Percentiles rank a stretch among this genome's conserved stretches.
phyloP scores from a whole-genome alignment of 2,888 invertebrate genomes.

The Quadroppia sp. region DNA sequence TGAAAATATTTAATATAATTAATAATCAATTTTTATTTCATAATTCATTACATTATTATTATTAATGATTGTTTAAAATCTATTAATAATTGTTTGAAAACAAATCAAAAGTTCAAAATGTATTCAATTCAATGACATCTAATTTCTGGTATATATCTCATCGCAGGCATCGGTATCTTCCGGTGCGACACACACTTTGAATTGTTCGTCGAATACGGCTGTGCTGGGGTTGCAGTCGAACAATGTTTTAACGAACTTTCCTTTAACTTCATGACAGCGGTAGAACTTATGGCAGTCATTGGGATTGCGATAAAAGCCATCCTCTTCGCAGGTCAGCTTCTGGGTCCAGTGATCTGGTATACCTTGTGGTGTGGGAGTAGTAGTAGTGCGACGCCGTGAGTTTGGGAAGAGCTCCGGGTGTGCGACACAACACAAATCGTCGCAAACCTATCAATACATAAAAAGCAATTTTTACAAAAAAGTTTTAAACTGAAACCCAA shows the following conservation, averaged over 20 bases:
- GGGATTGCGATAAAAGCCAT: constrained; percentile 39
- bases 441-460: constrained; percentile 26
- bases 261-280: constrained; percentile 30
- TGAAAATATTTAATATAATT: too few species aligned
- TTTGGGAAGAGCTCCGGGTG: constrained; percentile 39
- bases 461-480: background rate
- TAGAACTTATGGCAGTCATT: constrained; percentile 41
- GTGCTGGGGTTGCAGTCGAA: constrained; percentile 35
- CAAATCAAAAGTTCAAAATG: too few species aligned
- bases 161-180: constrained; percentile 31
- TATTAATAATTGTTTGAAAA: too few species aligned
- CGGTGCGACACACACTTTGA: constrained; percentile 14
- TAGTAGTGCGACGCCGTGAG: too few species aligned
- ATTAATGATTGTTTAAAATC: too few species aligned
- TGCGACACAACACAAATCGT: constrained; percentile 37
- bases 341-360: constrained; percentile 38
- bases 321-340: constrained; percentile 34
- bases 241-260: constrained; percentile 30
- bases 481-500: background rate
- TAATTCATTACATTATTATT: too few species aligned
- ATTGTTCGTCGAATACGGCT: constrained; percentile 26
- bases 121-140: too few species aligned
- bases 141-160: background rate
- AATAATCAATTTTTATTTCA: too few species aligned
- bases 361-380: background rate